Evolutionary conservation across 2,888 invertebrate genomes (phyloP), one percentile per base, ranked within the genome.

Genomic region (Deilephila elpenor): DNA sequence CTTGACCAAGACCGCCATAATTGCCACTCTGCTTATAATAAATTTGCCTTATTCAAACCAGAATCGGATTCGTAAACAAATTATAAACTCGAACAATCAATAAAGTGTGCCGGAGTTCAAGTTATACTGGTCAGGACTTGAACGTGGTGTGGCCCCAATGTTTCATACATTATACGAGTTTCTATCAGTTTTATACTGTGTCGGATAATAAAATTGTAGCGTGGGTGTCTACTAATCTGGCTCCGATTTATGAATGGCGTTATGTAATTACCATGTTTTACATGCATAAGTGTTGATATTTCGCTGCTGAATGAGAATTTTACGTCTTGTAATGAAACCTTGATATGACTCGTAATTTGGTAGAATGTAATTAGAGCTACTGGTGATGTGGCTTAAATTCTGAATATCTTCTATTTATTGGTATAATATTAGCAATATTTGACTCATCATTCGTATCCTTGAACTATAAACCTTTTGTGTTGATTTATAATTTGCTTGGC

Each of bases 151-250:
- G 71, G 71, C n/a, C 71, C 34, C 64, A 62, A 73, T 73, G 53
- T 61, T 71, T 73, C 61, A 71, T 56, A 61, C 17, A 53, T 53
- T 20, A 61, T 56, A 62, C 59, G 44, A 29, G 19, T 73, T 73
- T 73, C 61, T 62, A 70, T 71, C 60, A 11, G 25, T 61, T 70
- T 73, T 70, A 59, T 70, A 44, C 17, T 29, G 60, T 20, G 14
- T 73, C 53, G 64, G 70, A 56, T 74, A 75, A 79, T 80, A 78
- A 80, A 78, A 77, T 70, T 73, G 71, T 70, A 59, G 77, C 75
- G 79, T 79, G 78, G 80, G 80, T 75, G 79, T 78, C 75, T 73
- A 74, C 75, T 76, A 75, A 78, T 75, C 76, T 76, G 75, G 72
- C 75, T 77, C 74, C 74, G 74, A 76, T 78, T 74, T 76, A 77